Conservation (phyloP, 1,140 invertebrate genomes). For the Pseudomyrmex concolor region DNA sequence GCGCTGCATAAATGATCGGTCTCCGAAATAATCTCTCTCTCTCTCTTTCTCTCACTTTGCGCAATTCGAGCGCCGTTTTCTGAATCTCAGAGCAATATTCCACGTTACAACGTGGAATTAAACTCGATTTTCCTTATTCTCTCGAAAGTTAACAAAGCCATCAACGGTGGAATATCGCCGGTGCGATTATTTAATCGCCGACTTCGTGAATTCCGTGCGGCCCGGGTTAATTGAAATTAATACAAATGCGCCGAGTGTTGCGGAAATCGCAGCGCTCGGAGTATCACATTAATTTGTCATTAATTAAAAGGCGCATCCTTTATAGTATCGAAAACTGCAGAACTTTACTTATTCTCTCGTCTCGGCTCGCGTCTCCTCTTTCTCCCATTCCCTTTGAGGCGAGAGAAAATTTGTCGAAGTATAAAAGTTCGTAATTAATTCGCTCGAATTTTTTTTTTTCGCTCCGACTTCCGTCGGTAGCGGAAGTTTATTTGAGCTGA, state of each 20-base stretch:
- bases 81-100: not conserved
- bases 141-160: too few species aligned
- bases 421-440: conserved; percentile 18
- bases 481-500: not conserved
- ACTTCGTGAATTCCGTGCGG: too few species aligned
- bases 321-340: not conserved
- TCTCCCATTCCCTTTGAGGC: not conserved
- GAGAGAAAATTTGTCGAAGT: conserved; percentile 6
- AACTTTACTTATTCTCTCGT: not conserved
- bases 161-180: too few species aligned
- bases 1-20: conserved; percentile 5
- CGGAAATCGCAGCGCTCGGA: too few species aligned
- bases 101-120: too few species aligned
- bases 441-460: not conserved
- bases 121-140: not conserved
- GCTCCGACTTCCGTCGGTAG: conserved; percentile 7
- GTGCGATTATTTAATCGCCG: too few species aligned
- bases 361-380: too few species aligned
- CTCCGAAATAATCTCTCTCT: not conserved
- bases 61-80: not conserved
- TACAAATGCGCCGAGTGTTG: too few species aligned
- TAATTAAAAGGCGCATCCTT: not conserved
- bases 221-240: too few species aligned
- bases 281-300: too few species aligned
- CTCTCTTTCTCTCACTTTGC: too few species aligned